Evolutionary conservation across 2,888 invertebrate species (phyloP).

Genomic region (Rhabditoides inermis): DNA sequence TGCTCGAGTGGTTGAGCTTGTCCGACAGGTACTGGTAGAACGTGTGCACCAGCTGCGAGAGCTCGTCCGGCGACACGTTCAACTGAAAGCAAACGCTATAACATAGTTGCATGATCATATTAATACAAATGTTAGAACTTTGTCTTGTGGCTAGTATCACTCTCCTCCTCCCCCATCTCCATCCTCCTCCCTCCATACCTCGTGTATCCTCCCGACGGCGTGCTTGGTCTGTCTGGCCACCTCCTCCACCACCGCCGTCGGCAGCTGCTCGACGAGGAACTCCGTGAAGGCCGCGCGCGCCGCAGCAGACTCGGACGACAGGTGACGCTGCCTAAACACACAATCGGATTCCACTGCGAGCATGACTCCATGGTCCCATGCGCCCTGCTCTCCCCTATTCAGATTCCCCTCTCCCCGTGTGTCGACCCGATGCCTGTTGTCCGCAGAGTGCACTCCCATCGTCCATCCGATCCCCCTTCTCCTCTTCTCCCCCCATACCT

Average conservation of each 20-base stretch:
- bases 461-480: too few relatives aligned
- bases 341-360: too few relatives aligned
- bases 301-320: slow-evolving; percentile 35
- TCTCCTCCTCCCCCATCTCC: too few relatives aligned
- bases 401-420: too few relatives aligned
- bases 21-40: slow-evolving; percentile 74
- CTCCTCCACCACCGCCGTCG: slow-evolving; percentile 54
- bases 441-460: too few relatives aligned
- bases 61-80: slow-evolving; percentile 64
- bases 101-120: neutral
- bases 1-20: slow-evolving; percentile 61
- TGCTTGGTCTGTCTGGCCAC: slow-evolving; percentile 64
- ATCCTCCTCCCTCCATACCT: too few relatives aligned
- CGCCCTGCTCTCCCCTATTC: too few relatives aligned
- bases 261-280: slow-evolving; percentile 52
- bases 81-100: neutral
- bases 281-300: slow-evolving; percentile 54
- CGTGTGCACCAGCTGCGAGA: slow-evolving; percentile 80
- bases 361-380: too few relatives aligned
- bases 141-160: neutral
- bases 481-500: too few relatives aligned
- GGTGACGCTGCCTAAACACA: slow-evolving; percentile 18
- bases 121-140: neutral
- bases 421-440: too few relatives aligned
- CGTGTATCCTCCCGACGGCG: slow-evolving; percentile 53